Evolutionary conservation across 2,113 vertebrate genomes (phyloP).

Genomic region (Nycticebus coucang): DNA sequence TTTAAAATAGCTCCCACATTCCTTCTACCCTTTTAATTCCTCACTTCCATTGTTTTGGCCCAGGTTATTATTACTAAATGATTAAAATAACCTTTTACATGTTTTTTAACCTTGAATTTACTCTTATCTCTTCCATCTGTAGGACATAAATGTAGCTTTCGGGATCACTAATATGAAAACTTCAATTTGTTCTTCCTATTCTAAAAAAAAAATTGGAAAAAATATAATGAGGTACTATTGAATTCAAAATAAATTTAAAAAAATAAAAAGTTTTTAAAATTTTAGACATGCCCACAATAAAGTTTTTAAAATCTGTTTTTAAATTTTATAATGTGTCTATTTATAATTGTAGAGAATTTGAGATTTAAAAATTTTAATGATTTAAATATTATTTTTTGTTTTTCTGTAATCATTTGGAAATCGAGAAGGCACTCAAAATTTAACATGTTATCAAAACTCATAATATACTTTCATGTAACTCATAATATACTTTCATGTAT

Average conservation of each 20-base stretch:
- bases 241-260: background rate
- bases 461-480: background rate
- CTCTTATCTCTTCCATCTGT: background rate
- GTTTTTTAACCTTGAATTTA: background rate
- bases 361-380: background rate
- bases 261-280: background rate
- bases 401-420: background rate
- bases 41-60: background rate
- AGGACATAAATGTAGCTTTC: background rate
- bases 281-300: background rate
- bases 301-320: background rate
- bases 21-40: background rate
- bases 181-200: background rate
- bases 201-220: slow-evolving; percentile 30
- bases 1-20: background rate
- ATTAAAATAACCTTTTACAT: background rate
- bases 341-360: background rate
- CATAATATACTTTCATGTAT: background rate
- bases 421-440: background rate
- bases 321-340: background rate
- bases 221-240: background rate
- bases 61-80: background rate
- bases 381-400: background rate
- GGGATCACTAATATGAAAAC: background rate
- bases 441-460: background rate